phyloP scores from a whole-genome alignment of 2,888 invertebrate species.

The Acanthosepion lycidas region DNA sequence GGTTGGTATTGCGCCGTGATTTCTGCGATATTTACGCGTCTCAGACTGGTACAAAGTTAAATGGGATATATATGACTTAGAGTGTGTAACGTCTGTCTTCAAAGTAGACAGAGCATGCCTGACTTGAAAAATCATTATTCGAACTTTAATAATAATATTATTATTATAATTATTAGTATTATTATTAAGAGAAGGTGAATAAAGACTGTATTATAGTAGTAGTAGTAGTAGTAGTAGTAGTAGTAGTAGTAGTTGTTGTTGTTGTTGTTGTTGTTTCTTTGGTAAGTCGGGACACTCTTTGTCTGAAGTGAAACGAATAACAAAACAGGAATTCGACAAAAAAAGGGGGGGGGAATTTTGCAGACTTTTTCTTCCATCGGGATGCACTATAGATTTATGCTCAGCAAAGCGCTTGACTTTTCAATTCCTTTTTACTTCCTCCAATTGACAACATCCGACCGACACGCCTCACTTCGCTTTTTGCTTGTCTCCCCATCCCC shows the following conservation, averaged over 20 bases:
- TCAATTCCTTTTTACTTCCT: background rate
- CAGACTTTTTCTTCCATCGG: background rate
- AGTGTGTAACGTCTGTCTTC: too few species aligned
- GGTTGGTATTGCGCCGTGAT: too few species aligned
- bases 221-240: background rate
- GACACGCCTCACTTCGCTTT: background rate
- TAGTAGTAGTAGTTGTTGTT: background rate
- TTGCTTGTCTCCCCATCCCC: background rate
- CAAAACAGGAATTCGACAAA: background rate
- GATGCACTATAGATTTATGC: background rate
- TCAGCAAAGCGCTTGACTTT: background rate
- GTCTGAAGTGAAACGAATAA: background rate
- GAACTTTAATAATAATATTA: too few species aligned
- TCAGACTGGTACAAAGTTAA: too few species aligned
- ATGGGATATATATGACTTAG: too few species aligned
- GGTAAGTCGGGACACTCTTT: background rate
- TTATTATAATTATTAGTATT: too few species aligned
- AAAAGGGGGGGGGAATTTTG: background rate
- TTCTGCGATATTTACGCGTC: too few species aligned
- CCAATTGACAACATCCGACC: slow-evolving; percentile 33
- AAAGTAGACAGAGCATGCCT: too few species aligned
- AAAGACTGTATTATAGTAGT: background rate
- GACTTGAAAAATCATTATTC: too few species aligned
- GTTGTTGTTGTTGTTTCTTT: too few species aligned
- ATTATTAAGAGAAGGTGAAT: too few species aligned